Evolutionary conservation across 2,797 vertebrate species (phyloP).

Genomic region (Limosa lapponica): DNA sequence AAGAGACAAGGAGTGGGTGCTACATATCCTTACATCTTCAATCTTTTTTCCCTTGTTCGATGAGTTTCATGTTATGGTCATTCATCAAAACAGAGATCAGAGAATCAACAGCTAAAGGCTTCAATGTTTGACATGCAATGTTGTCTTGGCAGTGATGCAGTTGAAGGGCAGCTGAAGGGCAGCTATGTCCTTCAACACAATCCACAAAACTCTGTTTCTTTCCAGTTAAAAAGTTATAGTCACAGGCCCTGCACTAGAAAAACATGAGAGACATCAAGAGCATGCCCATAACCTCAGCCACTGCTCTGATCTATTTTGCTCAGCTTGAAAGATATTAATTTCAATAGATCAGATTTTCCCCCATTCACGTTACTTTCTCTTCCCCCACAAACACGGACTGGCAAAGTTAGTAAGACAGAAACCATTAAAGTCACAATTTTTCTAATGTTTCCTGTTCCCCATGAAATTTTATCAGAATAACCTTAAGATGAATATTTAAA

Average conservation of each 20-base stretch:
- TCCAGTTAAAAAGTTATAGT: neutral
- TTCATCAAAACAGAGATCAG: neutral
- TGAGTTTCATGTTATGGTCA: neutral
- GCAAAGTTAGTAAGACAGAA: neutral
- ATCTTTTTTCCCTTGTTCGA: neutral
- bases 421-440: neutral
- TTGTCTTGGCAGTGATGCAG: slow-evolving; percentile 34
- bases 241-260: neutral
- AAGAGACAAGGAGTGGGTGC: neutral
- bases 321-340: neutral
- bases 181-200: neutral
- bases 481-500: neutral
- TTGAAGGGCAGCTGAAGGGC: neutral
- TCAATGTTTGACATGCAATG: neutral
- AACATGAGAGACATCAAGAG: neutral
- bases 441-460: neutral
- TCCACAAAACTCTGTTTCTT: neutral
- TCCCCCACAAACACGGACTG: neutral
- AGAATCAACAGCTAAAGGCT: neutral
- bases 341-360: neutral
- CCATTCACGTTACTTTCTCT: neutral
- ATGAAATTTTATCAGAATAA: neutral
- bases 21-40: neutral
- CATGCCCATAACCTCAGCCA: neutral
- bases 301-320: neutral